Base-by-base conservation (phyloP, 2,888 invertebrate genomes). In the Hoplodrina blanda region DNA sequence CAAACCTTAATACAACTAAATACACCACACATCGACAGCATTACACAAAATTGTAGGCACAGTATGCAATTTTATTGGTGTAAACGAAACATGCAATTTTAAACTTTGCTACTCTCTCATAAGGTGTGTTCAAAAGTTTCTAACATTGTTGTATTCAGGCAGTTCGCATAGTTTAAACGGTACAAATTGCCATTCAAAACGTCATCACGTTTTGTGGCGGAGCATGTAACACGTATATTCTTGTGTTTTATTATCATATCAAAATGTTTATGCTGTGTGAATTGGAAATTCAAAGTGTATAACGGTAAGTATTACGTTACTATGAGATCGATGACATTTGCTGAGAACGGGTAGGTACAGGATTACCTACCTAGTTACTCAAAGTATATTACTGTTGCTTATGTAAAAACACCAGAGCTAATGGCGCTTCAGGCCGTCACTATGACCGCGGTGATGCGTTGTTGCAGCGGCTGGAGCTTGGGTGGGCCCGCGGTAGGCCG, bases 151-250 rank as follows among this genome's bases (percentile, higher is more conserved):
- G 84, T 78, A 76, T 76, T 82, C 79, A 70, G 77, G 62, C 78
- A n/a, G 64, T 80, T 87, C 85, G 83, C 82, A 85, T 78, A 84
- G 87, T 88, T 89, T 89, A 90, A 91, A 89, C 85, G 86, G 82
- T 91, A 91, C 90, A 91, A 90, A 92, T 91, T 90, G 89, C 87
- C 87, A 88, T 91, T 92, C 89, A 89, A 89, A 90, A 85, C 83
- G 88, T 91, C 89, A 88, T 91, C 88, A 88, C 86, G 88, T 88
- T 91, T 89, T 89, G 90, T 90, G 85, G 86, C 79, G 80, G 73
- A 82, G 81, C 74, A 76, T 87, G 84, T 88, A 86, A 89, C 85
- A 82, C 82, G 82, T 78, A 83, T 74, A 82, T 80, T 74, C 78
- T 78, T 78, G 83, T 85, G 82, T 85, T 88, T 88, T 88, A 89